Evolutionary conservation across 1,140 invertebrate species (phyloP), one percentile per base, ranked within the genome.

Genomic region (Zophobas morio): DNA sequence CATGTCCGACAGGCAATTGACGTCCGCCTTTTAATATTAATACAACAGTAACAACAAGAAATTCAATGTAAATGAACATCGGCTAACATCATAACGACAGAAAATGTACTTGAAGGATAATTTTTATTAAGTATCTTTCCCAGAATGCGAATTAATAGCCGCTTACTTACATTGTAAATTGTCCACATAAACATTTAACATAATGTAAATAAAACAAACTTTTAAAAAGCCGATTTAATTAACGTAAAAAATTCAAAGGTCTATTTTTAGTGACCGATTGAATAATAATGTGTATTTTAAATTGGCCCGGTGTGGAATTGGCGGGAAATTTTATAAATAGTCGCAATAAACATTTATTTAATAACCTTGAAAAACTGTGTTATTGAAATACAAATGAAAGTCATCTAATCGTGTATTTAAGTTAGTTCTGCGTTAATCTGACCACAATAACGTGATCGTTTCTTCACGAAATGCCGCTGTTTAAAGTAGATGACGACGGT

Each of bases 371-470:
- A 78, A 73, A 66, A 32, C 63, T 76, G 54, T 80, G 81, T 80
- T 80, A 80, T 82, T 82, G 81, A 82, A 80, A 77, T 57, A 42
- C 60, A 51, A 76, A 76, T 82, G 81, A 82, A 82, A 82, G 81
- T 82, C 81, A 82, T 79, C 79, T 76, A 79, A 80, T 76, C 76
- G 60, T 42, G 39, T 57, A 51, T 75, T 53, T 74, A 20, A 20
- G 20, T 20, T 42, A 77, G 56, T 63, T 39, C 39, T 57, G 75
- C 74, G 54, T 60, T 72, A 60, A 36, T 42, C 73, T 72, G 34
- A 70, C 40, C 39, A 47, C 53, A 47, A 70, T 60, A 32, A 35
- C 49, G 32, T 76, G 20, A 20, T 20, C 47, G 70, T 6, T 56
- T 60, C 32, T 53, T 71, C 46, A 56, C 73, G 76, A 70, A 75